These are phyloP conservation scores for Ictalurus furcatus DNA, from an alignment of 2,113 vertebrate species.

Conservation along the genomic window DNA sequence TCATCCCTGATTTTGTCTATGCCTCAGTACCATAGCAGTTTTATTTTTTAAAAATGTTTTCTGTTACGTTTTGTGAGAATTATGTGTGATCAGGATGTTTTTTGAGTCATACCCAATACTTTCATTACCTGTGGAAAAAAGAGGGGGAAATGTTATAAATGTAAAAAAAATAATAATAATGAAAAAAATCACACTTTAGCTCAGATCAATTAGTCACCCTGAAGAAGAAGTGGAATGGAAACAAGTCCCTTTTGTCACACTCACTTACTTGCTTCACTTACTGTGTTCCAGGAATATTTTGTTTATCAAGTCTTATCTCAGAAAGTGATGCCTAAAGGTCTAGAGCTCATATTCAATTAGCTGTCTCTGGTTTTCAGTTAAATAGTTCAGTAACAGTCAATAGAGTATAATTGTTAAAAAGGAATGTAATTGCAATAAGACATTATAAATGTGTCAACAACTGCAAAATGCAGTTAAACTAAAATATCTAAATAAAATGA, in stretches of 20 bases:
- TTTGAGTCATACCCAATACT: not conserved
- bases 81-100: not conserved
- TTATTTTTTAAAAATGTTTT: slow-evolving; percentile 28
- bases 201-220: slow-evolving; percentile 62
- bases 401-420: not conserved
- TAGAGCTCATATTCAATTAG: not conserved
- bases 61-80: not conserved
- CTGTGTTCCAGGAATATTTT: slow-evolving; percentile 11
- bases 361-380: not conserved
- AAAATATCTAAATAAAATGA: not conserved
- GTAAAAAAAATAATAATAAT: slow-evolving; percentile 30
- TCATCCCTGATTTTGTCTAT: slow-evolving; percentile 37
- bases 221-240: slow-evolving; percentile 60
- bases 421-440: not conserved
- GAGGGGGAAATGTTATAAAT: not conserved
- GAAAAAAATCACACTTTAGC: slow-evolving; percentile 56
- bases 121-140: not conserved
- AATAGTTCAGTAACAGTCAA: not conserved
- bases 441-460: not conserved
- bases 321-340: not conserved
- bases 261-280: not conserved
- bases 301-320: not conserved
- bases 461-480: not conserved
- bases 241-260: slow-evolving; percentile 50
- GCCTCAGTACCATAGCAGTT: not conserved